Evolutionary conservation across 1,140 invertebrate genomes (phyloP), one percentile per base, ranked within the genome.

Genomic region (Eueides isabella): DNA sequence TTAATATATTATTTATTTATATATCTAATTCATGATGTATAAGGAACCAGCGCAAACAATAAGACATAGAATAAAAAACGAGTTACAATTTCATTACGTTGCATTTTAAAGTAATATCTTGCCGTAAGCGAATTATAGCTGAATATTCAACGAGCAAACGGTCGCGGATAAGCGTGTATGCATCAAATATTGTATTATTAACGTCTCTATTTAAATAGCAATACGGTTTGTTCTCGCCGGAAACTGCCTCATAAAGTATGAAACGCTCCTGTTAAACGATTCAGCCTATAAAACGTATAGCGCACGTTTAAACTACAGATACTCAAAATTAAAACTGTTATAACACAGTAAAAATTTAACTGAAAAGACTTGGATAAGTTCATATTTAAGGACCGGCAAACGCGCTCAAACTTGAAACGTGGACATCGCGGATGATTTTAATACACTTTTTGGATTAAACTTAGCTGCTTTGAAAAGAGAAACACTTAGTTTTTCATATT

Each of bases 101-200:
- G 78, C 79, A 86, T 85, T 84, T 84, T 80, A 80, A 84, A 86
- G 79, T 77, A 83, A 85, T 82, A 82, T 81, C 80, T 83, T 80
- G 77, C 81, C 74, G 81, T 86, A 82, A 85, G 80, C 85, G 82
- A 85, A 86, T 89, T 87, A 89, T 83, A 85, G 83, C 80, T 86
- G 87, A 89, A 89, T 89, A 83, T 87, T 86, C 85, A 87, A 89
- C 82, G 82, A 81, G 78, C 74, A 77, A 83, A 85, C 82, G 82
- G 80, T 81, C 80, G 81, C 69, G 84, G 81, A 87, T 89, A 85
- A 87, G 80, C 83, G 85, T 80, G 81, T 84, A 83, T 86, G 85
- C 84, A 86, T 85, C 84, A 85, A 89, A 85, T 87, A 85, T 85
- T 83, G 83, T 88, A 87, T 84, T 84, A 85, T 87, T 87, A 85